These are phyloP conservation scores for Perca fluviatilis DNA, from an alignment of 2,113 vertebrate genomes.

Conservation along the genomic window DNA sequence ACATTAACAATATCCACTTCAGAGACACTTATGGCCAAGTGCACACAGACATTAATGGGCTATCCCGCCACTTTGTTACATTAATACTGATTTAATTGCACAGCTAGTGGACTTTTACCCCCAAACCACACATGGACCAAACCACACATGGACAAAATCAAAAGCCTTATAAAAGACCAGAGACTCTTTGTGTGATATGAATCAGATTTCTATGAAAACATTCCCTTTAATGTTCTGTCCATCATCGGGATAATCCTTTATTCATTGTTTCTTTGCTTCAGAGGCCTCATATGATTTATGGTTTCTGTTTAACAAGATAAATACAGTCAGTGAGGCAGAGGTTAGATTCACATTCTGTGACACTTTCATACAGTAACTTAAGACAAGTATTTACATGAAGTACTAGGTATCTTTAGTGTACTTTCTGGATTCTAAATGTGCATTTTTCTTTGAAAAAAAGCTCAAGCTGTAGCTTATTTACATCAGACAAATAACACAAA, in stretches of 20 bases:
- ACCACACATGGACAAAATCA: conserved; percentile 26
- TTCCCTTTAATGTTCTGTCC: conserved; percentile 51
- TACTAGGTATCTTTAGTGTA: background rate
- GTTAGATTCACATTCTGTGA: background rate
- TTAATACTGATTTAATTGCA: conserved; percentile 33
- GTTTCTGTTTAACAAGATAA: conserved; percentile 35
- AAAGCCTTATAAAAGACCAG: conserved; percentile 33
- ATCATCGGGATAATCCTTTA: conserved; percentile 67
- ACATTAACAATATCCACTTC: background rate
- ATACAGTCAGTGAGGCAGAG: conserved; percentile 27
- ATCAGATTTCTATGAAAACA: conserved; percentile 48
- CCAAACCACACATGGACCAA: background rate
- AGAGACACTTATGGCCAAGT: background rate
- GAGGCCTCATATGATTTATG: conserved; percentile 24
- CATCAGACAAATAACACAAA: background rate
- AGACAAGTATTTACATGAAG: conserved; percentile 5
- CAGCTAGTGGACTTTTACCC: background rate
- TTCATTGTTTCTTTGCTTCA: conserved; percentile 61
- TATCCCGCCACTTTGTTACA: background rate
- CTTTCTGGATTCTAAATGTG: background rate
- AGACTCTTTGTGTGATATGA: conserved; percentile 15
- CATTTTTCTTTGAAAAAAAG: background rate
- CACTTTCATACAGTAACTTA: background rate
- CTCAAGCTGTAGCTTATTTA: background rate
- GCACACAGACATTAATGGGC: conserved; percentile 2